These are phyloP conservation scores for Heterodera carotae DNA, from an alignment of 1,140 invertebrate species.

Conservation along the genomic window DNA sequence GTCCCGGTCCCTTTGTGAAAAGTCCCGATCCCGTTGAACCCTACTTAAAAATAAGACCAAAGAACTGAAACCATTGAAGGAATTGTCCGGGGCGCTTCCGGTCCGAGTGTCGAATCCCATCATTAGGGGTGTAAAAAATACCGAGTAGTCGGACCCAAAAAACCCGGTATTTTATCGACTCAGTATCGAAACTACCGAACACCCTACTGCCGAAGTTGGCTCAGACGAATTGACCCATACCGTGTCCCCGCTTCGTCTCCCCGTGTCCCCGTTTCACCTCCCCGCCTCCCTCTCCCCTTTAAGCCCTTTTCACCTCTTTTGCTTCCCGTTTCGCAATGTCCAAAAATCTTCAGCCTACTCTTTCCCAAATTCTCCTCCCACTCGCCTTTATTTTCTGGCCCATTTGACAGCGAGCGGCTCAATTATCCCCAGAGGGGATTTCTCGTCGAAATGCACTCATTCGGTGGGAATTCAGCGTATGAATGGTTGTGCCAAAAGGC, in stretches of 20 bases:
- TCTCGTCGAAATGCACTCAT: constrained; percentile 14
- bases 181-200: too few relatives aligned
- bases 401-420: constrained; percentile 10
- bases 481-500: background rate
- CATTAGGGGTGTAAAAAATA: too few relatives aligned
- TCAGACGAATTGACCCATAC: too few relatives aligned
- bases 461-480: background rate
- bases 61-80: too few relatives aligned
- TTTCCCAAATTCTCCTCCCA: background rate
- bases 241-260: background rate
- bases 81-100: too few relatives aligned
- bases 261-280: background rate
- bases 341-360: background rate
- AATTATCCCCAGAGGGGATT: constrained; percentile 22
- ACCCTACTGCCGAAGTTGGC: too few relatives aligned
- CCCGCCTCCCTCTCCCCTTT: background rate
- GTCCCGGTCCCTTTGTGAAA: too few relatives aligned
- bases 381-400: background rate
- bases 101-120: too few relatives aligned
- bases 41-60: too few relatives aligned
- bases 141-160: too few relatives aligned
- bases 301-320: background rate
- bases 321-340: background rate
- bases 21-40: too few relatives aligned
- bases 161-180: too few relatives aligned